Evolutionary conservation across 2,797 vertebrate genomes (phyloP), one percentile per base, ranked within the genome.

Genomic region (Onychomys torridus): DNA sequence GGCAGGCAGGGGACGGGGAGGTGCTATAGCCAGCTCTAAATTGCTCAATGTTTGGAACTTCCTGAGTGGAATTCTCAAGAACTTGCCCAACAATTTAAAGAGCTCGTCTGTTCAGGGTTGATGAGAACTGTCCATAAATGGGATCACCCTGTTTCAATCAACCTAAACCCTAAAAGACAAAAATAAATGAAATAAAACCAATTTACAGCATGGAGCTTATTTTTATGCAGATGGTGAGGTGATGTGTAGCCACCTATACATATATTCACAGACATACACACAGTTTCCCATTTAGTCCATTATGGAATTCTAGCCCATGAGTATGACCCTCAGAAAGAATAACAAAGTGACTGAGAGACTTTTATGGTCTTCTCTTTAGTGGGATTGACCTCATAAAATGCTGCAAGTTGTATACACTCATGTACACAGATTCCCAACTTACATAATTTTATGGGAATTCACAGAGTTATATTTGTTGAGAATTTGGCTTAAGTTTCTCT

Each of bases 371-470:
- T 96, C 90, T 94, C 82, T 83, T 85, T 96, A 95, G 94, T 97
- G 94, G 96, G 88, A 94, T 71, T 97, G 92, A 97, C 95, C 95
- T 97, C 96, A 97, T 97, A 97, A 98, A 97, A 96, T 93, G 94
- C 95, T 96, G 84, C 43, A 69, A 97, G 86, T 97, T 96, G 94
- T 95, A 97, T 97, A 97, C 95, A 97, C 69, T 78, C 69, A 96
- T 97, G 89, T 92, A 95, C 92, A 96, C 96, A 97, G 90, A 97
- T 97, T 97, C 96, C 97, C 86, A 95, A 97, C 90, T 97, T 97
- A 98, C 83, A 55, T 97, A 97, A 98, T 96, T 97, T 93, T 97
- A 75, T 97, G 97, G 97, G 97, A 98, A 98, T 97, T 98, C 90
- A 91, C 90, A 97, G 96, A 97, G 90, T 97, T 98, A 97, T 96